Percentiles rank a stretch among this genome's conserved stretches.
phyloP scores from a whole-genome alignment of 2,797 vertebrate species.

The Steatocranus sp. region DNA sequence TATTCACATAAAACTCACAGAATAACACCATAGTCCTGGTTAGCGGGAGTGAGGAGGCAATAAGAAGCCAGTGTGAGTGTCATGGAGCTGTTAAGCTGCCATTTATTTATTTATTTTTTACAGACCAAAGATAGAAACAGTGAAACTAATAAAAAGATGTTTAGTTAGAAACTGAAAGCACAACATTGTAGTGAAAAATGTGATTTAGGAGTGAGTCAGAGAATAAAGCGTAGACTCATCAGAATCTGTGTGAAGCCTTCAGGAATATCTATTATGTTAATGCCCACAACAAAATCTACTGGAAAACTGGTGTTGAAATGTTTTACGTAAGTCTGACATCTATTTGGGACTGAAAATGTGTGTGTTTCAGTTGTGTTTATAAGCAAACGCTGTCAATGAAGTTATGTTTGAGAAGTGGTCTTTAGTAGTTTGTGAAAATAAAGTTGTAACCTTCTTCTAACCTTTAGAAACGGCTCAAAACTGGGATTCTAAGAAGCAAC shows the following conservation, averaged over 20 bases:
- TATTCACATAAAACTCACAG: conserved; percentile 40
- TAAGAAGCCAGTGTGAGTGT: not conserved
- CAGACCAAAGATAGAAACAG: not conserved
- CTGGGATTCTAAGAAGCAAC: not conserved
- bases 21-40: conserved; percentile 14
- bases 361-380: not conserved
- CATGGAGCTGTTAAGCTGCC: not conserved
- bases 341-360: not conserved
- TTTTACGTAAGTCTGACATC: not conserved
- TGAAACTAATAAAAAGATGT: not conserved
- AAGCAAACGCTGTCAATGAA: not conserved
- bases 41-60: not conserved
- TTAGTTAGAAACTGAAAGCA: not conserved
- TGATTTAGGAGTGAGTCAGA: not conserved
- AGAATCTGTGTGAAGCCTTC: not conserved
- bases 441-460: not conserved
- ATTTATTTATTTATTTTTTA: not conserved
- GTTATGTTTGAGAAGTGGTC: not conserved
- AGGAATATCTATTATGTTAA: not conserved
- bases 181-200: not conserved
- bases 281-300: not conserved
- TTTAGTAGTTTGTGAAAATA: not conserved
- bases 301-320: not conserved
- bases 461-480: not conserved
- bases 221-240: not conserved